Evolutionary conservation across 2,113 vertebrate genomes (phyloP), one percentile per base, ranked within the genome.

Genomic region (Xyrauchen texanus): DNA sequence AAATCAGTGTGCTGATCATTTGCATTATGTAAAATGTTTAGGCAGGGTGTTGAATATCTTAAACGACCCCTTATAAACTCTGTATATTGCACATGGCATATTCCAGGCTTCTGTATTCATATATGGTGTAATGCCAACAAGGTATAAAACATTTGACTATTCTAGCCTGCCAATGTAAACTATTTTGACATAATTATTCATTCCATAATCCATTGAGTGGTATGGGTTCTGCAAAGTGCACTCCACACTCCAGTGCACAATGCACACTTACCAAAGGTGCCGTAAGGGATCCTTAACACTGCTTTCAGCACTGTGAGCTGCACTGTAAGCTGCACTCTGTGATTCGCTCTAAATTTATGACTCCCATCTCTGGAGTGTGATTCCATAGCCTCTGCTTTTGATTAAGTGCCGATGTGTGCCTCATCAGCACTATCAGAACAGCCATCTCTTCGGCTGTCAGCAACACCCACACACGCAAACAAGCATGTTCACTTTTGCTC

Each of bases 391-490:
- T 68, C 85, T 83, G 82, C 65, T 81, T 82, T 79, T 68, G 81
- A 84, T 80, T 82, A 83, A 82, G 73, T 66, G 64, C 76, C 16
- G 21, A 45, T 69, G 72, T 68, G 71, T 44, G 71, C 76, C 70
- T 84, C 72, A 81, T 86, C 85, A 82, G 62, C 66, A 81, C 79
- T 68, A 84, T 83, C 69, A 52, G 72, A 78, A 75, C 70, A 57
- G 68, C 74, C 55, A 82, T 81, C 76, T 74, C 57, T 76, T 75
- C 21, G 44, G 52, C 58, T 69, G 66, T 77, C 67, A 79, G 64
- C 70, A 69, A 52, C 52, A 74, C 65, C 62, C 82, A 78, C 68
- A 63, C 78, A 68, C 58, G 47, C 76, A 69, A 34, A 78, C 71
- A 61, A 75, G 45, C 62, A 47, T 52, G 44, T 12, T 34, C 45